A percentile compares a stretch with the other conserved stretches of the same genome.
phyloP scores from a whole-genome alignment of 2,797 vertebrate species.

The Forpus xanthops region DNA sequence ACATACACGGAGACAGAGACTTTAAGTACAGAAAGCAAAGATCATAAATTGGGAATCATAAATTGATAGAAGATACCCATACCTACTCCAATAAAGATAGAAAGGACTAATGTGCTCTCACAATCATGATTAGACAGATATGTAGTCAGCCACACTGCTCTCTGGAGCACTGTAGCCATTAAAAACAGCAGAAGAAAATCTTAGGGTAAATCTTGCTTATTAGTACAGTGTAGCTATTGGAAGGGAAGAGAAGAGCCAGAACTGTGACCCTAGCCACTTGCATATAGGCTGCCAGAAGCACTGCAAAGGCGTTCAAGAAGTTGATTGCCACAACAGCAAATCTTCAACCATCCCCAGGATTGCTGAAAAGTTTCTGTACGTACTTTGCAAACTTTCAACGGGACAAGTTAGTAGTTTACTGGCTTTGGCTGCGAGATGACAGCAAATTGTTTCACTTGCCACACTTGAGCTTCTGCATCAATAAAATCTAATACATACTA shows the following conservation, averaged over 20 bases:
- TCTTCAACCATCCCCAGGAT: neutral
- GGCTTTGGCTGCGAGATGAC: neutral
- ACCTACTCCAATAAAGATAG: neutral
- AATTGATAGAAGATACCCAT: neutral
- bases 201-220: neutral
- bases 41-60: neutral
- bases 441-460: neutral
- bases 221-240: neutral
- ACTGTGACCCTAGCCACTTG: neutral
- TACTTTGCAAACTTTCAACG: neutral
- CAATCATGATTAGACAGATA: neutral
- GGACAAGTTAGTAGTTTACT: neutral
- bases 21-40: neutral
- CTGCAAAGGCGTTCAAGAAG: neutral
- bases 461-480: neutral
- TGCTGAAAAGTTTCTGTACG: neutral
- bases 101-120: neutral
- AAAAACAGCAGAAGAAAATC: neutral
- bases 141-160: fast-evolving
- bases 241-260: neutral
- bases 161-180: neutral
- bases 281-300: neutral
- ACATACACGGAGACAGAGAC: neutral
- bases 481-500: neutral
- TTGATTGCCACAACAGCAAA: neutral